Base-by-base conservation (phyloP, 2,113 vertebrate species). In the Hemiprocne comata region DNA sequence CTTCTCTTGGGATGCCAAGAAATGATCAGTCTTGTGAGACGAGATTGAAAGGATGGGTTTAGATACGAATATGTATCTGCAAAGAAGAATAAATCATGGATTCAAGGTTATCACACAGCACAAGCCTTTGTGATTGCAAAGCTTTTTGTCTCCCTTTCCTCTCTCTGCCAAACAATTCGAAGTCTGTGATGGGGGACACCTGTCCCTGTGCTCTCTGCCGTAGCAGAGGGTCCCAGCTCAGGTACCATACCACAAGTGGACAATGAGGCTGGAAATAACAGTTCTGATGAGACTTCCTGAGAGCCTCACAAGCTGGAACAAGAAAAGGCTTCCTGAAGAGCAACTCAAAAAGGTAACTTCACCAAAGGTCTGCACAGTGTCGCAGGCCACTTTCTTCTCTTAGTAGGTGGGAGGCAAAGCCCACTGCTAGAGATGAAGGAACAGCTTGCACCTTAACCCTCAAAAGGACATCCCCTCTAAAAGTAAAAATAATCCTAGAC, bases 241-340 rank as follows among this genome's bases (percentile, higher is more conserved):
- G 64, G 69, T 36, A 83, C 33, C 6, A 4, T 8, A 61, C 48
- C 89, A 89, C 36, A 81, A 72, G 54, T 92, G 95, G 95, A 93
- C 94, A 95, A 82, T 75, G 74, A 93, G 54, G 36, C 80, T 93
- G 84, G 85, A 96, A 95, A 92, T 95, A 89, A 95, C 92, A 94
- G 88, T 62, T 96, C 83, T 64, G 93, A 74, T 16, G 38, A 95
- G 73, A 95, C 84, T 94, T 87, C 92, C 93, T 17, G 77, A 73
- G 73, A 81, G 75, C 91, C 74, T 98, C 78, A 90, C 82, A 96
- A 82, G 88, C 80, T 73, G 57, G 78, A 96, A 95, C 87, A 96
- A 97, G 87, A 97, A 95, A 79, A 90, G 90, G 94, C 95, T 74
- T 97, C 77, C 83, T 93, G 95, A 95, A 93, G 93, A 88, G 95